A percentile compares a stretch with the other conserved stretches of the same genome.
These are phyloP conservation scores for Ameiurus melas DNA, from an alignment of 2,113 vertebrate species.

Conservation along the genomic window DNA sequence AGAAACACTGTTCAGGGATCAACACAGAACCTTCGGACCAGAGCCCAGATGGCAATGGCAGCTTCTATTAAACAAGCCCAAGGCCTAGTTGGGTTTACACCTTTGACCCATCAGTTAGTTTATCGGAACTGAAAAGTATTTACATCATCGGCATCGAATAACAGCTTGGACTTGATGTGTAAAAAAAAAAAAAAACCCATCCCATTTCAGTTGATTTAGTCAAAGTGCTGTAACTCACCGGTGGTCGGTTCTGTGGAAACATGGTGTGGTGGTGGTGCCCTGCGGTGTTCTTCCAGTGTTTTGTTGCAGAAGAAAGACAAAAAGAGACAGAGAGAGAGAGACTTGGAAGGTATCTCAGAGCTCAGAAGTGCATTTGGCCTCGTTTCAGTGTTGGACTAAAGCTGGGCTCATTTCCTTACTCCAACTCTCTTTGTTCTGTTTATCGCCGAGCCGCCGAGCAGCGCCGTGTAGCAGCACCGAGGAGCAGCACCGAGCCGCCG, in stretches of 20 bases:
- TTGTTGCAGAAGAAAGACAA: constrained; percentile 51
- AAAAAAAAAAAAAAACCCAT: no score
- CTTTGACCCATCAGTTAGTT: neutral
- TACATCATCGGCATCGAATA: neutral
- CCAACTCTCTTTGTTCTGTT: constrained; percentile 77
- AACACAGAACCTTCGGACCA: neutral
- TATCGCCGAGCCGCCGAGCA: constrained; percentile 53
- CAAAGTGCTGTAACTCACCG: constrained; percentile 74
- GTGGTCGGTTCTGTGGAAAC: constrained; percentile 87
- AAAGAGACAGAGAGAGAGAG: constrained; percentile 23
- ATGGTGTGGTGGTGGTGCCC: constrained; percentile 59
- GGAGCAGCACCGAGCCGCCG: constrained; percentile 49
- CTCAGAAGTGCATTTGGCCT: constrained; percentile 72
- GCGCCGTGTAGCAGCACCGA: neutral
- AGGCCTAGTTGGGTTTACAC: neutral
- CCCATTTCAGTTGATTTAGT: neutral
- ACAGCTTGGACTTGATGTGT: neutral
- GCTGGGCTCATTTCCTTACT: constrained; percentile 66
- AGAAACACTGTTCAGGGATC: neutral
- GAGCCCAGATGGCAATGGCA: no score
- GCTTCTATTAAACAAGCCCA: neutral
- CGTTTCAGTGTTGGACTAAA: constrained; percentile 58
- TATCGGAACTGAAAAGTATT: no score
- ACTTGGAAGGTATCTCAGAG: constrained; percentile 50
- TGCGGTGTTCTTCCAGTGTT: constrained; percentile 43